These are phyloP conservation scores for Melanerpes aurifrons DNA, from an alignment of 2,113 vertebrate species.

Conservation along the genomic window DNA sequence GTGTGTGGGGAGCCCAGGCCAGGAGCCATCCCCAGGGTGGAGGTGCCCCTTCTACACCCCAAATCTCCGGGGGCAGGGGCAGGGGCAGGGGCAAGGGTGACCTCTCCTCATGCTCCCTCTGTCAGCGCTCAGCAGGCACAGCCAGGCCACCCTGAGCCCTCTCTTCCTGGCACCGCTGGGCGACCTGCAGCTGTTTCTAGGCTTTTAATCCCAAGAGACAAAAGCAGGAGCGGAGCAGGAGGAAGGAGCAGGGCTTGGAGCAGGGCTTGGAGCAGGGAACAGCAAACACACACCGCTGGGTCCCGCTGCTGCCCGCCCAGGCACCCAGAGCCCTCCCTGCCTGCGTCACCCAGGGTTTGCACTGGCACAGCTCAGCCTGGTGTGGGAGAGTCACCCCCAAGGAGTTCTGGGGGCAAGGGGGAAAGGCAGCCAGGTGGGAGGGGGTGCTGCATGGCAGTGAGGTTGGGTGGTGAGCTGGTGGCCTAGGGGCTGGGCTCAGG, in stretches of 20 bases:
- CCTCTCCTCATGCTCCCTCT: background rate
- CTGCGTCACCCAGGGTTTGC: background rate
- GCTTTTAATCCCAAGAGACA: slow-evolving; percentile 58
- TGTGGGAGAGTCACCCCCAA: accelerated
- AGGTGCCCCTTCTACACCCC: background rate
- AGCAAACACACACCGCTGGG: slow-evolving; percentile 24
- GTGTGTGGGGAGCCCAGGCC: accelerated
- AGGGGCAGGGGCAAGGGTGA: background rate
- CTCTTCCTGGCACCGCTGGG: background rate
- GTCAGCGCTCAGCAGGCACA: background rate
- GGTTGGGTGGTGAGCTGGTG: background rate
- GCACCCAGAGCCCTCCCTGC: background rate
- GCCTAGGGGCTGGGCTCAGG: background rate
- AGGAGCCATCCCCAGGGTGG: accelerated
- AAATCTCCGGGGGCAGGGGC: accelerated
- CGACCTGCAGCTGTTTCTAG: background rate
- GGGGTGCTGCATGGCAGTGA: background rate
- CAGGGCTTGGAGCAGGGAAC: slow-evolving; percentile 52
- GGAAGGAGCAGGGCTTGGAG: slow-evolving; percentile 44
- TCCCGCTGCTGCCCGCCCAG: background rate
- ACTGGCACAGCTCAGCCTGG: background rate
- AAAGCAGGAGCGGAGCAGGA: slow-evolving; percentile 50
- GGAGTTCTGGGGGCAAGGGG: background rate
- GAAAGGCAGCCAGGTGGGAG: background rate
- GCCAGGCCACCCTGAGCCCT: background rate